Conservation (phyloP, 2,113 vertebrate genomes). For the Halcyon malimbica region DNA sequence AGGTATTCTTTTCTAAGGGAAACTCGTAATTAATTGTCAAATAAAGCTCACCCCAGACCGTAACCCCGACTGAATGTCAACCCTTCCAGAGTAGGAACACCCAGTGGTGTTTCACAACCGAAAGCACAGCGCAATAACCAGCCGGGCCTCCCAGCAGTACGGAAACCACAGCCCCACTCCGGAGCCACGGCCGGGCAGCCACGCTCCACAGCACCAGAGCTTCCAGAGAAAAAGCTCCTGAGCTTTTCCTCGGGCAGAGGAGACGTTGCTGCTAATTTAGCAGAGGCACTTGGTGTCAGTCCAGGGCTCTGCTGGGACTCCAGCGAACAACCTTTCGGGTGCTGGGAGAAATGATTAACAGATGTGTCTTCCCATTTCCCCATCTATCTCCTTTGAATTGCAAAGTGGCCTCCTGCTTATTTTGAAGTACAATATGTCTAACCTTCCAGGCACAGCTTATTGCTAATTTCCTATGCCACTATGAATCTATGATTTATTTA, state of each 20-base stretch:
- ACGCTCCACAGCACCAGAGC: neutral
- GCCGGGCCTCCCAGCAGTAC: neutral
- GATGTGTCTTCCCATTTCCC: conserved; percentile 5
- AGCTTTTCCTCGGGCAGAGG: neutral
- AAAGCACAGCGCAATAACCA: neutral
- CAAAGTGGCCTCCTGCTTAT: conserved; percentile 59
- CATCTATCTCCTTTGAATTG: conserved; percentile 64
- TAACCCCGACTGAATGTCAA: conserved; percentile 29
- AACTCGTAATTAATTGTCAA: neutral
- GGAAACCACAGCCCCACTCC: neutral
- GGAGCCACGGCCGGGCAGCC: neutral
- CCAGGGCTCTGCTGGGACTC: neutral
- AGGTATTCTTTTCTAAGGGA: neutral
- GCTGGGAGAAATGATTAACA: conserved; percentile 17
- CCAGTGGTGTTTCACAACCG: neutral
- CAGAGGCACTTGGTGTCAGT: neutral
- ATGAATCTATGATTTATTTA: conserved; percentile 73
- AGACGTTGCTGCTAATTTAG: neutral
- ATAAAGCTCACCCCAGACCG: conserved; percentile 26
- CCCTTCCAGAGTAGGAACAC: neutral
- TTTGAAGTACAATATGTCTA: conserved; percentile 68
- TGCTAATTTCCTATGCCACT: conserved; percentile 70
- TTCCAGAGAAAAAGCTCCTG: neutral
- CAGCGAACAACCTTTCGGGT: neutral
- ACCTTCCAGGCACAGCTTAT: conserved; percentile 68